These are phyloP conservation scores for Alviniconcha strummeri DNA, from an alignment of 2,888 invertebrate species.

Conservation along the genomic window DNA sequence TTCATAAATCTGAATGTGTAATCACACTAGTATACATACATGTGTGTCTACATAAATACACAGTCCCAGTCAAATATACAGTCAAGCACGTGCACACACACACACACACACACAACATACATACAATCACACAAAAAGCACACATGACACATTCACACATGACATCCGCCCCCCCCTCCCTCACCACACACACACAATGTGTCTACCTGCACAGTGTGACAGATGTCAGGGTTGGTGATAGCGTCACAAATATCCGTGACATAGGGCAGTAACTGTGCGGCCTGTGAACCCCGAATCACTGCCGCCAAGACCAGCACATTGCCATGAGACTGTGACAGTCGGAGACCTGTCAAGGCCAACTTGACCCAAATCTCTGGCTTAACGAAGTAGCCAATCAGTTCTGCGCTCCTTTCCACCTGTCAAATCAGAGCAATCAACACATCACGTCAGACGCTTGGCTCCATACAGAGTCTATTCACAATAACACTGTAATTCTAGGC, in stretches of 20 bases:
- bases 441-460: neutral
- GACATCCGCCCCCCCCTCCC: too few species aligned
- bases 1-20: too few species aligned
- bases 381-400: slow-evolving; percentile 86
- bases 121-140: neutral
- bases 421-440: neutral
- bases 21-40: too few species aligned
- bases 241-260: slow-evolving; percentile 78
- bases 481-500: neutral
- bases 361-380: slow-evolving; percentile 82
- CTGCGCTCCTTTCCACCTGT: slow-evolving; percentile 81
- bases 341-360: slow-evolving; percentile 70
- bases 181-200: neutral
- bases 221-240: slow-evolving; percentile 79
- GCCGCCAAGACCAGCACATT: slow-evolving; percentile 65
- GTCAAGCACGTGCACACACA: neutral
- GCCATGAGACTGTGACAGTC: slow-evolving; percentile 56
- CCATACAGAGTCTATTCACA: neutral
- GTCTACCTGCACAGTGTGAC: slow-evolving; percentile 73
- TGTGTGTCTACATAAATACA: too few species aligned
- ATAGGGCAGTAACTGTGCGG: slow-evolving; percentile 73
- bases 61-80: too few species aligned
- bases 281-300: slow-evolving; percentile 61
- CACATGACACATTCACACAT: neutral
- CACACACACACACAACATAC: neutral